Evolutionary conservation across 2,888 invertebrate species (phyloP), one percentile per base, ranked within the genome.

Genomic region (Ceratothoa steindachneri): DNA sequence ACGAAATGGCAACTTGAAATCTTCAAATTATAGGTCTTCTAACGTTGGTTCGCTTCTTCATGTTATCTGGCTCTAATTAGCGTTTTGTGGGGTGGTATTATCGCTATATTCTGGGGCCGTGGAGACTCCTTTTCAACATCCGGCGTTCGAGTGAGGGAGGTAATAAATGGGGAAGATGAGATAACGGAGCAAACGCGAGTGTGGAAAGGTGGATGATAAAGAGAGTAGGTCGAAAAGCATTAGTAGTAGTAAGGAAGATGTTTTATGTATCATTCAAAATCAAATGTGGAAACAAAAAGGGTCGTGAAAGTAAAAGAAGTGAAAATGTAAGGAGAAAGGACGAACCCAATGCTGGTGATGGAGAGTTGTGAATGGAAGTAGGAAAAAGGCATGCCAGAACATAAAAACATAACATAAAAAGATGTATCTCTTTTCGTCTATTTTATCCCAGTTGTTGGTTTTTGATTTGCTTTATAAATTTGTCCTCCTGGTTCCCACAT

Each of bases 1-100:
- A 60, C 27, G 12, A 60, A 60, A 60, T 60, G 60, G 60, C 60
- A 60, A 60, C 27, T 1, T 24, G 60, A 60, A 60, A 60, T 60
- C 60, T n/a, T 1, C 3, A 60, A 60, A 60, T 60, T 60, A 60
- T 24, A 60, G 60, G 27, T 24, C 9, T 1, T 60, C 24, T 24
- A 24, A 60, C 27, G 12, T 22, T 24, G 22, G 60, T 2, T 60
- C 60, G 60, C 60, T 60, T 60, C 60, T 24, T 22, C 60, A 24
- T 12, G 60, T 22, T 12, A n/a, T n/a, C n/a, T 22, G 24, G n/a
- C 24, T 60, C 22, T 24, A 60, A 60, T 60, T 60, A 60, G 60
- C 22, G 22, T 60, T 60, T 60, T 60, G 12, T 60, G 41, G 41
- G 7, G 7, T 41, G 5, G 41, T 41, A 41, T 41, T 41, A 41